Percentiles rank a stretch among this genome's conserved stretches.
Conservation (phyloP, 23 tunicate species). For the Halocynthia aurantium region DNA sequence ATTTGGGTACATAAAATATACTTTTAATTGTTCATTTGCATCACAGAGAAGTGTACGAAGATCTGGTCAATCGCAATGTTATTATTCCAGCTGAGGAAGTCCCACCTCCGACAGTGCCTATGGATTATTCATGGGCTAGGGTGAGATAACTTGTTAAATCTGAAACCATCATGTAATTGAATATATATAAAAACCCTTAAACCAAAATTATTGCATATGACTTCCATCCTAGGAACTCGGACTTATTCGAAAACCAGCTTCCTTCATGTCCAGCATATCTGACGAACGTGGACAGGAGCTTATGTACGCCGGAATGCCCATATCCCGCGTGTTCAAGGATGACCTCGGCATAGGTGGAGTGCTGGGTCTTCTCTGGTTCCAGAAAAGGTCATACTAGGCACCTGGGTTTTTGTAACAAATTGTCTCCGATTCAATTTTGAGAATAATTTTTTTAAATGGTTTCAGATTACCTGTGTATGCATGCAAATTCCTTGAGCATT, state of each 20-base stretch:
- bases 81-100: slow-evolving; percentile 75
- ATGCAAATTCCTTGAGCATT: slow-evolving; percentile 91
- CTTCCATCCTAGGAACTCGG: slow-evolving; percentile 51
- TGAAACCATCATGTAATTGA: too few species aligned
- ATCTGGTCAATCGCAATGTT: slow-evolving; percentile 63
- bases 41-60: slow-evolving; percentile 62
- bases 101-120: slow-evolving; percentile 99
- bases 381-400: slow-evolving; percentile 43
- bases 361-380: slow-evolving; percentile 93
- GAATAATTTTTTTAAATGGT: background rate
- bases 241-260: slow-evolving; percentile 89
- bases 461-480: slow-evolving; percentile 83
- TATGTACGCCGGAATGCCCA: slow-evolving; percentile 98
- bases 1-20: too few species aligned
- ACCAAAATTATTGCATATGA: background rate
- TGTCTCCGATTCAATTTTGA: background rate
- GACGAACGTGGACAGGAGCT: slow-evolving; percentile 97
- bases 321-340: slow-evolving; percentile 88
- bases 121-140: slow-evolving; percentile 99
- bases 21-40: too few species aligned
- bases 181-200: too few species aligned
- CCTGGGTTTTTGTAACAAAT: background rate
- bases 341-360: slow-evolving; percentile 97
- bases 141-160: slow-evolving; percentile 19
- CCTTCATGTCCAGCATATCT: slow-evolving; percentile 89